A percentile compares a stretch with the other conserved stretches of the same genome.
Evolutionary conservation across 2,888 invertebrate genomes (phyloP).

Genomic region (Caenorhabditis imperialis): DNA sequence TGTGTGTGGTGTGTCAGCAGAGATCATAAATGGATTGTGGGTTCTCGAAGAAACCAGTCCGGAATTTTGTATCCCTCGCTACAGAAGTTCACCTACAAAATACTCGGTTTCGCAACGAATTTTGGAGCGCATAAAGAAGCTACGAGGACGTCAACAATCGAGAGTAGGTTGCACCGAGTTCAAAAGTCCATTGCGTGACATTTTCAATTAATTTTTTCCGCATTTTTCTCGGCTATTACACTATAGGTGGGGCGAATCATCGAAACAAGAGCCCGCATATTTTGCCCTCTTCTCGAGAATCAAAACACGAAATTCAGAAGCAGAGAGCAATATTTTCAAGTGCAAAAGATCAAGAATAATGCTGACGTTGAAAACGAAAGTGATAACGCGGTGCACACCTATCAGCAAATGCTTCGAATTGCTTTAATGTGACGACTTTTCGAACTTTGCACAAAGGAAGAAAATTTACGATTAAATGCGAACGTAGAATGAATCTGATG

Average conservation of each 20-base stretch:
- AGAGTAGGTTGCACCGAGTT: conserved; percentile 6
- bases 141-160: conserved; percentile 19
- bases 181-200: conserved; percentile 44
- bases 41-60: conserved; percentile 5
- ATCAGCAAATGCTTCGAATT: too few relatives aligned
- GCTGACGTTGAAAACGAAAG: too few relatives aligned
- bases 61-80: neutral
- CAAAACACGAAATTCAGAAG: conserved; percentile 2
- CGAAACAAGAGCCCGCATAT: conserved; percentile 17
- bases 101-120: too few relatives aligned
- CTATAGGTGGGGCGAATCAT: conserved; percentile 20
- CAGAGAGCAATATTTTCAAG: neutral
- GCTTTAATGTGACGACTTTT: neutral
- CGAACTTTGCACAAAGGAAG: neutral
- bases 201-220: conserved; percentile 33
- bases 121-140: too few relatives aligned
- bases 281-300: neutral
- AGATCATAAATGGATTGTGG: conserved; percentile 13
- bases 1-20: conserved; percentile 17
- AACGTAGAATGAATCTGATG: conserved; percentile 1
- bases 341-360: too few relatives aligned
- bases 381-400: too few relatives aligned
- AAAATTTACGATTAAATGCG: neutral
- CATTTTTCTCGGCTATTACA: conserved; percentile 22
- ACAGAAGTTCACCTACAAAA: conserved; percentile 4